Evolutionary conservation across 2,888 invertebrate species (phyloP).

Genomic region (Papilio gigon): DNA sequence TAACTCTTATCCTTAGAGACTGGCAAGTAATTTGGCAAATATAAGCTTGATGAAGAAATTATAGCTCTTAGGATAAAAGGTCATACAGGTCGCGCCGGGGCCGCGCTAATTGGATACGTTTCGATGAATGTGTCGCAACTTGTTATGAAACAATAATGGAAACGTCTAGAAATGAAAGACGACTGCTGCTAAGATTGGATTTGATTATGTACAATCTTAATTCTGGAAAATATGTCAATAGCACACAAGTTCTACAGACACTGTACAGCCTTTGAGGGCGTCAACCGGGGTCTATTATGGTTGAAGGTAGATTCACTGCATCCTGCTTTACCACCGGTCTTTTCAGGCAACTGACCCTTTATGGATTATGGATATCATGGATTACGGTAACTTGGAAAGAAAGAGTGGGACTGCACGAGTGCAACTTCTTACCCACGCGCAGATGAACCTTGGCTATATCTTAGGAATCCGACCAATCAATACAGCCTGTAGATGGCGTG

Average conservation of each 20-base stretch:
- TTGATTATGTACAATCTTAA: not conserved
- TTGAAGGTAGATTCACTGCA: too few species aligned
- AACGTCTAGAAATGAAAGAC: not conserved
- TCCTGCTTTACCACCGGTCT: too few species aligned
- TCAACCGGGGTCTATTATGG: too few species aligned
- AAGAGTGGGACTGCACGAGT: too few species aligned
- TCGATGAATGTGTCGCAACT: constrained; percentile 18
- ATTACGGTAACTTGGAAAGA: too few species aligned
- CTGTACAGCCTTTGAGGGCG: too few species aligned
- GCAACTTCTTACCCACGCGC: too few species aligned
- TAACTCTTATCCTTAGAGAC: constrained; percentile 11
- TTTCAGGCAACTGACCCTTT: too few species aligned
- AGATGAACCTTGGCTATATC: too few species aligned
- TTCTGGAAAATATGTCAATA: not conserved
- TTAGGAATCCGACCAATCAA: too few species aligned
- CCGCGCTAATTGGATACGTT: constrained; percentile 34
- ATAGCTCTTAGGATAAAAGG: constrained; percentile 27
- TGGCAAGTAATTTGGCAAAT: constrained; percentile 16
- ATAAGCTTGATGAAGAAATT: constrained; percentile 23
- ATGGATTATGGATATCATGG: too few species aligned
- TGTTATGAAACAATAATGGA: constrained; percentile 4
- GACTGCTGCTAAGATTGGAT: not conserved
- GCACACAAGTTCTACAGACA: not conserved
- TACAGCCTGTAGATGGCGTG: too few species aligned
- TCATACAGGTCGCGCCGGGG: not conserved